Evolutionary conservation across 2,888 invertebrate genomes (phyloP), one percentile per base, ranked within the genome.

Genomic region (Agriopis leucophaearia): DNA sequence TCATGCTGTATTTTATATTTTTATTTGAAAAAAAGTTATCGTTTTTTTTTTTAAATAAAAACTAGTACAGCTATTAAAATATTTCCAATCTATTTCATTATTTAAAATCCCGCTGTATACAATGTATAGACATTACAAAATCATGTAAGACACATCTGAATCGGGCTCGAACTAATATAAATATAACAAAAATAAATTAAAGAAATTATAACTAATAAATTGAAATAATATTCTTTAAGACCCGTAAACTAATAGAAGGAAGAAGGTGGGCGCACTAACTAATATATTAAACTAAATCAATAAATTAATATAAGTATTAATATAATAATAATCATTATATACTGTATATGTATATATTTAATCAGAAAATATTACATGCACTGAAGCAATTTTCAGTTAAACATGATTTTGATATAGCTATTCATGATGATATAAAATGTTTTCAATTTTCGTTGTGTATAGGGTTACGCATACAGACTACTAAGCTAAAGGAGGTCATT

Each of bases 161-260:
- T 62, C 61, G 52, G 68, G 64, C 70, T 70, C 48, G n/a, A 66
- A 64, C 44, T 44, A 44, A 47, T 5, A 45, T 13, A 56, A 42
- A 35, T 16, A 63, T 18, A 60, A 40, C 45, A 61, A 57, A n/a
- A 51, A 56, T 36, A 52, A 64, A 36, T 66, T 44, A 54, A 36
- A 13, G 8, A 36, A 58, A 47, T n/a, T 56, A 40, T 12, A 40
- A 59, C 52, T 59, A 57, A 61, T 38, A 48, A 51, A 58, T 27
- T 57, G 44, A 47, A 54, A 52, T 66, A 38, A 67, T 48, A 67
- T 63, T 48, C 62, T 44, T 63, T 55, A 62, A 36, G 48, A 71
- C 71, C 68, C 68, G 71, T 71, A 69, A 69, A 60, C 54, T 58
- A 66, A 45, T 57, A 64, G 47, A 65, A 66, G 18, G 52, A 47